Evolutionary conservation across 2,888 invertebrate species (phyloP).

Genomic region (Stenurella melanura): DNA sequence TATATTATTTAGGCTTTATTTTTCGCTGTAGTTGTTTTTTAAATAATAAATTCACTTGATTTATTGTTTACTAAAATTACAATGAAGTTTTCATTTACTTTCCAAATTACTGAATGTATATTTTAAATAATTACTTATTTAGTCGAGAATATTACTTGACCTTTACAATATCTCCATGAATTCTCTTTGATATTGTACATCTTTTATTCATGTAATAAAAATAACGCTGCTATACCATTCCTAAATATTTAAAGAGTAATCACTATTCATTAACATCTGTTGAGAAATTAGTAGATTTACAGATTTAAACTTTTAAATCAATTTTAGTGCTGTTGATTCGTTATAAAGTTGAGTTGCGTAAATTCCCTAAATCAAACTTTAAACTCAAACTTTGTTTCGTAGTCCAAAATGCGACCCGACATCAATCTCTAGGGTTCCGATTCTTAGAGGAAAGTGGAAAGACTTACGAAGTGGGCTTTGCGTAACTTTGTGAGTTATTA

Average conservation of each 20-base stretch:
- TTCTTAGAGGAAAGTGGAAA: constrained; percentile 34
- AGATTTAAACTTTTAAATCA: constrained; percentile 52
- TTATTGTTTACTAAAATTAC: too few species aligned
- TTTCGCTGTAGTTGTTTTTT: too few species aligned
- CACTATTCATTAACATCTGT: constrained; percentile 15
- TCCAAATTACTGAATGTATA: neutral
- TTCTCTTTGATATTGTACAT: neutral
- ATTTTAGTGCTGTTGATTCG: constrained; percentile 43
- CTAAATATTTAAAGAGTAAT: neutral
- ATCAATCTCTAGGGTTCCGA: constrained; percentile 41
- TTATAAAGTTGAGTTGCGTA: constrained; percentile 47
- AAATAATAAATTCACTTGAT: too few species aligned
- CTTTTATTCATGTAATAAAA: neutral
- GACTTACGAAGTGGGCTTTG: constrained; percentile 39
- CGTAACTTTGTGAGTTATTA: constrained; percentile 39
- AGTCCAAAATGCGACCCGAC: constrained; percentile 39
- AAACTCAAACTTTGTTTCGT: constrained; percentile 36
- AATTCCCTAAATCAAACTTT: constrained; percentile 53
- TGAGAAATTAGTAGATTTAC: constrained; percentile 42
- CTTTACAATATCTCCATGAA: neutral
- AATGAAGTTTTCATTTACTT: too few species aligned
- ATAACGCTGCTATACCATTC: neutral
- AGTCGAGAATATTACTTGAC: neutral
- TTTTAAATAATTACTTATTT: neutral
- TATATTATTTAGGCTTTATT: too few species aligned